Percentiles rank a stretch among this genome's conserved stretches.
Conservation (phyloP, 92 coral and sea anemone genomes). For the Virgularia gustaviana region DNA sequence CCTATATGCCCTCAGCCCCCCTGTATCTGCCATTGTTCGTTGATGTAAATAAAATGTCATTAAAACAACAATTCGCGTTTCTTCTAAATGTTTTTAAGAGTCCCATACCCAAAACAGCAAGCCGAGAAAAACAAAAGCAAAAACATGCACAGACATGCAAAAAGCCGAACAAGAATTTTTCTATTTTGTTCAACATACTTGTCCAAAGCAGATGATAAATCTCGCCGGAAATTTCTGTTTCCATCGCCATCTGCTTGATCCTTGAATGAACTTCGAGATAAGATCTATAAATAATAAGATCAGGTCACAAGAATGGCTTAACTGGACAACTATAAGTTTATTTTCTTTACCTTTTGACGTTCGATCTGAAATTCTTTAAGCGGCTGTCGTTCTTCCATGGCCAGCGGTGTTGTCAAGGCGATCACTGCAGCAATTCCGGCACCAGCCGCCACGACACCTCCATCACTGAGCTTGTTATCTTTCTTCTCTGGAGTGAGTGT, state of each 20-base stretch:
- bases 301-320: too few relatives aligned
- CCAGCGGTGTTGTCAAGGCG: slow-evolving; percentile 72
- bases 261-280: too few relatives aligned
- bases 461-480: slow-evolving; percentile 42
- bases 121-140: background rate
- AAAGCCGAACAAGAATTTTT: background rate
- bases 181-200: too few relatives aligned
- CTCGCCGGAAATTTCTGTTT: background rate
- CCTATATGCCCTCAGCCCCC: too few relatives aligned
- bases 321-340: too few relatives aligned
- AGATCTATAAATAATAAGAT: too few relatives aligned
- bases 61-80: too few relatives aligned
- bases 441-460: slow-evolving; percentile 56
- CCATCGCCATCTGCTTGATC: too few relatives aligned
- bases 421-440: slow-evolving; percentile 73
- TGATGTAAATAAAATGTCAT: too few relatives aligned
- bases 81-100: too few relatives aligned
- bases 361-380: slow-evolving; percentile 30
- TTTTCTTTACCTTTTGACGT: slow-evolving; percentile 41
- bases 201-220: slow-evolving; percentile 16
- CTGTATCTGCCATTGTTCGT: too few relatives aligned
- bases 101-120: too few relatives aligned
- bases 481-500: slow-evolving; percentile 64
- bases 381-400: slow-evolving; percentile 52
- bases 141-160: background rate